A percentile compares a stretch with the other conserved stretches of the same genome.
Evolutionary conservation across 2,113 vertebrate genomes (phyloP).

Genomic region (Gadus macrocephalus): DNA sequence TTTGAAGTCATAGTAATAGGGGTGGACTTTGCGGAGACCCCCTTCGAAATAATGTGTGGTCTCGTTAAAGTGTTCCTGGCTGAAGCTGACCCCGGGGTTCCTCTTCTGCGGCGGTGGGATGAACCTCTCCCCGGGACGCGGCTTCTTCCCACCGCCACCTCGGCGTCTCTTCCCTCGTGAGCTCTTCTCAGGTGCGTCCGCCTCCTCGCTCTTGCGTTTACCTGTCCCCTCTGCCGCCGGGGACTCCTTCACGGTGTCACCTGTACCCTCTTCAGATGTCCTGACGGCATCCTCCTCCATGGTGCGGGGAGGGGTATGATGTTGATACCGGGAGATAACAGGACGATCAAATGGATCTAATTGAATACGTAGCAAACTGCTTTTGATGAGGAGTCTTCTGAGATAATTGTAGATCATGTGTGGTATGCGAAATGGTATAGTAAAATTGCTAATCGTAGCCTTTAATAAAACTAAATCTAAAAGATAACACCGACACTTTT

Average conservation of each 20-base stretch:
- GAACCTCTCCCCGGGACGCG: slow-evolving; percentile 73
- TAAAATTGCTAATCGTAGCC: too few species aligned
- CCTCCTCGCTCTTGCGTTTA: slow-evolving; percentile 68
- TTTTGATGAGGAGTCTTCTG: too few species aligned
- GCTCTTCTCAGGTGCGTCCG: slow-evolving; percentile 1
- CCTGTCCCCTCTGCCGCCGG: slow-evolving; percentile 18
- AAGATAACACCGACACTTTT: too few species aligned
- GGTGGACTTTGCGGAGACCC: slow-evolving; percentile 88
- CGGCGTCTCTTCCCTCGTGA: slow-evolving; percentile 55
- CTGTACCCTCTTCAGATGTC: slow-evolving; percentile 1
- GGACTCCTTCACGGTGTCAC: background rate
- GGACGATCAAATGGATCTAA: too few species aligned
- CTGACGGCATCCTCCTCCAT: slow-evolving; percentile 47
- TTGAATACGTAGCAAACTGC: too few species aligned
- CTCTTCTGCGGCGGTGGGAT: slow-evolving; percentile 87
- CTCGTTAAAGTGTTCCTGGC: slow-evolving; percentile 85
- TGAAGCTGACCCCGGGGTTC: slow-evolving; percentile 83
- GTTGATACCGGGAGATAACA: background rate
- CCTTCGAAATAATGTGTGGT: slow-evolving; percentile 89
- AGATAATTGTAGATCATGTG: too few species aligned
- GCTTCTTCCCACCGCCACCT: slow-evolving; percentile 57
- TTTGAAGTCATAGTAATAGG: slow-evolving; percentile 90
- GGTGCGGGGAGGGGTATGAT: background rate
- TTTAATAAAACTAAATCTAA: too few species aligned
- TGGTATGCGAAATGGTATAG: too few species aligned